Evolutionary conservation across 2,113 vertebrate genomes (phyloP).

Genomic region (Henicopernis longicauda): DNA sequence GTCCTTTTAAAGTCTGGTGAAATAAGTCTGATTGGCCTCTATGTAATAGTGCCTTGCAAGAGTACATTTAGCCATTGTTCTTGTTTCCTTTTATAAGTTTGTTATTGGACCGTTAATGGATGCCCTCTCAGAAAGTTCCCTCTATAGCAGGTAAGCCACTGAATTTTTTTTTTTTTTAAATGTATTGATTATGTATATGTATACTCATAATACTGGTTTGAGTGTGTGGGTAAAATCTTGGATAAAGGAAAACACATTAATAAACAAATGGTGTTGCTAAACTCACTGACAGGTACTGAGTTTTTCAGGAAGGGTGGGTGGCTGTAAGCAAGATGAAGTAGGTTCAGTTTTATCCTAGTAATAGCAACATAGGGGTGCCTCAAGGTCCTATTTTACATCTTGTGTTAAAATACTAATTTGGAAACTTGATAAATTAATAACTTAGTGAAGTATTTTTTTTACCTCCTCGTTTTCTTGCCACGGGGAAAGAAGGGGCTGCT

Average conservation of each 20-base stretch:
- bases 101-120: conserved; percentile 88
- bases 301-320: neutral
- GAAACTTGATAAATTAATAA: neutral
- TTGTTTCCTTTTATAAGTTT: conserved; percentile 71
- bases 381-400: neutral
- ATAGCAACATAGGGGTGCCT: neutral
- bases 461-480: neutral
- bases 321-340: neutral
- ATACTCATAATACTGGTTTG: neutral
- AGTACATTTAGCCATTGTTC: neutral
- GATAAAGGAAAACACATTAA: neutral
- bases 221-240: neutral
- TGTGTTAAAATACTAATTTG: neutral
- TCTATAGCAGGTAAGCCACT: conserved; percentile 83
- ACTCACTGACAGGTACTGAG: neutral
- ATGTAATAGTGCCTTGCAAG: neutral
- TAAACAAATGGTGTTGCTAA: neutral
- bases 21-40: neutral
- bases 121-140: conserved; percentile 85
- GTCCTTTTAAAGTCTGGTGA: neutral
- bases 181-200: neutral
- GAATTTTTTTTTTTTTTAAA: neutral
- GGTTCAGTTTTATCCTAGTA: neutral
- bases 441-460: neutral
- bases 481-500: neutral